Evolutionary conservation across 2,888 invertebrate genomes (phyloP), one percentile per base, ranked within the genome.

Genomic region (Cataglyphis cursor): DNA sequence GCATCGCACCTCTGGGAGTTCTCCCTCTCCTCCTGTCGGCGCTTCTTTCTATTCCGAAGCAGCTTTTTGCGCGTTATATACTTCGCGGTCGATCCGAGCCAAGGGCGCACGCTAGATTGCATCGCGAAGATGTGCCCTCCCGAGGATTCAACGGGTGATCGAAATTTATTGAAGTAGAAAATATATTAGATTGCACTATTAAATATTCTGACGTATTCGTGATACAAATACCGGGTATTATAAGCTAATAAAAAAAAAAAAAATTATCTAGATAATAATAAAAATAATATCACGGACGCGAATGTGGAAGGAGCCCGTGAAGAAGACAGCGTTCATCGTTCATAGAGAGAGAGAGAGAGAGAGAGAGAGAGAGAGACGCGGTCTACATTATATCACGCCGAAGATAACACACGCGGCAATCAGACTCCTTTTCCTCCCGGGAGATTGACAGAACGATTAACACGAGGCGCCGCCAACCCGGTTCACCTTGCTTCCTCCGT

Each of bases 401-500:
- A 35, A 59, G 59, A 21, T 72, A 24, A 72, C 24, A 38, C 18
- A 38, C 38, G 24, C 35, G 21, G 35, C 18, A 59, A 72, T 59
- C 18, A 12, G 38, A 59, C 38, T 59, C 24, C 35, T 59, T n/a
- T 72, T 18, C 3, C 24, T 10, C 82, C 87, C 59, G 8, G 84
- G 83, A 74, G 82, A 84, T 85, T 65, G 84, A 78, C 78, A 82
- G 41, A 41, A 35, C 48, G 62, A 81, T 70, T 72, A 72, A 75
- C 81, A 83, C 80, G 35, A 87, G 82, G 84, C 84, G 83, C 31
- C 31, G 31, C 31, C 6, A 35, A 90, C 88, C 91, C 86, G 91
- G 92, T 92, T 92, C 88, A 89, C 92, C 92, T 92, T 91, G 93
- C 90, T 92, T 90, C 91, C 92, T 92, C 91, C 86, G 92, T 89